Conservation (phyloP, 2,888 invertebrate genomes). For the Heliconius ismenius region DNA sequence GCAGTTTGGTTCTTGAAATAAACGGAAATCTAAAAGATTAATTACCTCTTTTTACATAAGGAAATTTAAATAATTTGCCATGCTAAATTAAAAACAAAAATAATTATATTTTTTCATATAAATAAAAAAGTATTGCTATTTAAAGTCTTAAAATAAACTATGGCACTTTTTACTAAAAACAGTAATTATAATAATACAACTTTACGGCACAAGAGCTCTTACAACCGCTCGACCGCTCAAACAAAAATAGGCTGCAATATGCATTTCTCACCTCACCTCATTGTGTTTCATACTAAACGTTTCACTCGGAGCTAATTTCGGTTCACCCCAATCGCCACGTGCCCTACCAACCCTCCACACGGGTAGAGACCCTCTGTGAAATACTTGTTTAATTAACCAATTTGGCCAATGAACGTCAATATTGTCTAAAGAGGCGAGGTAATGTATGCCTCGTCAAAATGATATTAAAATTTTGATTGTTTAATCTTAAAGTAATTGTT, state of each 20-base stretch:
- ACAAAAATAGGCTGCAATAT: constrained; percentile 1
- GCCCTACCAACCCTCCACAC: background rate
- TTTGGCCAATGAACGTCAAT: constrained; percentile 20
- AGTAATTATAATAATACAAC: background rate
- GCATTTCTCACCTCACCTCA: background rate
- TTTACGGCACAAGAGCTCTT: background rate
- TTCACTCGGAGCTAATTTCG: constrained; percentile 21
- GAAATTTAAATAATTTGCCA: no score
- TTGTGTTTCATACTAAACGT: constrained; percentile 17
- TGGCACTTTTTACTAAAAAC: background rate
- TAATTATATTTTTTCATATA: no score
- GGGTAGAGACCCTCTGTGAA: background rate
- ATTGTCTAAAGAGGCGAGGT: background rate
- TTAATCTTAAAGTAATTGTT: background rate
- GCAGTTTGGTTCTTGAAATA: background rate
- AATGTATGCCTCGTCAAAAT: background rate
- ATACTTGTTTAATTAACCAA: constrained; percentile 20
- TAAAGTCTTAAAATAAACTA: background rate
- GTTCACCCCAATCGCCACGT: constrained; percentile 22
- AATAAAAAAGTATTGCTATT: background rate
- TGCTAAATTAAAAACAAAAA: no score
- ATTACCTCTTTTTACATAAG: no score
- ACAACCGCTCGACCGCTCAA: constrained; percentile 2
- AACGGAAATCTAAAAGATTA: background rate
- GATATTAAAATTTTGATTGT: background rate